phyloP scores from a whole-genome alignment of 2,888 invertebrate species.

The Anaspis maculata region DNA sequence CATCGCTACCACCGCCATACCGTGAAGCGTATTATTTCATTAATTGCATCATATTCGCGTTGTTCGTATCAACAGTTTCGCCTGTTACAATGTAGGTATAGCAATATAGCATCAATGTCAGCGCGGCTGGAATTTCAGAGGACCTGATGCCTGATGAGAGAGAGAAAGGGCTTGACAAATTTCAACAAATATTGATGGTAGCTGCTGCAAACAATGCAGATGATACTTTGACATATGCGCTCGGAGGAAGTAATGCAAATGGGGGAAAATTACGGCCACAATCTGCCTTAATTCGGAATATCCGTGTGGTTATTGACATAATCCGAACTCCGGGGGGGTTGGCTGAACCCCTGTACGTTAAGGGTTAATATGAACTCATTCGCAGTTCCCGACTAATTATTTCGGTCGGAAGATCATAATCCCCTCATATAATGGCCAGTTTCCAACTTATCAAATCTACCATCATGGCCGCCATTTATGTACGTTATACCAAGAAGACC shows the following conservation, averaged over 20 bases:
- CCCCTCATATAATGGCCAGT: slow-evolving; percentile 44
- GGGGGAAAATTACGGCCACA: slow-evolving; percentile 31
- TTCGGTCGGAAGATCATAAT: slow-evolving; percentile 45
- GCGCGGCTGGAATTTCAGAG: too few species aligned
- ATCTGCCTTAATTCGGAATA: slow-evolving; percentile 43
- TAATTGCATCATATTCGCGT: too few species aligned
- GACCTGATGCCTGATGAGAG: too few species aligned
- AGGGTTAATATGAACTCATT: slow-evolving; percentile 44
- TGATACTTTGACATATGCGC: slow-evolving; percentile 18
- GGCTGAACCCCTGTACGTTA: slow-evolving; percentile 33
- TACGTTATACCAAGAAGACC: slow-evolving; percentile 27
- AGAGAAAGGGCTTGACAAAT: slow-evolving; percentile 7
- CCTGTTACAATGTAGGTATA: too few species aligned
- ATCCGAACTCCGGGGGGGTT: slow-evolving; percentile 28
- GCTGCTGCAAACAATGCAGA: neutral
- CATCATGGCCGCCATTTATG: slow-evolving; percentile 41
- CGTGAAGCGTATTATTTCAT: too few species aligned
- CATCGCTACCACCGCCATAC: too few species aligned
- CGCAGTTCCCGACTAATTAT: slow-evolving; percentile 42
- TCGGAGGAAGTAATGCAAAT: slow-evolving; percentile 25
- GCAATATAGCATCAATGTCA: too few species aligned
- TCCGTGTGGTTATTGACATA: slow-evolving; percentile 43
- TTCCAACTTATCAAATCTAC: slow-evolving; percentile 43
- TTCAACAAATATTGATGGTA: slow-evolving; percentile 6
- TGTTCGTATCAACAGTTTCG: too few species aligned